Percentiles rank a stretch among this genome's conserved stretches.
phyloP scores from a whole-genome alignment of 2,113 vertebrate genomes.

The Anhinga rufa region DNA sequence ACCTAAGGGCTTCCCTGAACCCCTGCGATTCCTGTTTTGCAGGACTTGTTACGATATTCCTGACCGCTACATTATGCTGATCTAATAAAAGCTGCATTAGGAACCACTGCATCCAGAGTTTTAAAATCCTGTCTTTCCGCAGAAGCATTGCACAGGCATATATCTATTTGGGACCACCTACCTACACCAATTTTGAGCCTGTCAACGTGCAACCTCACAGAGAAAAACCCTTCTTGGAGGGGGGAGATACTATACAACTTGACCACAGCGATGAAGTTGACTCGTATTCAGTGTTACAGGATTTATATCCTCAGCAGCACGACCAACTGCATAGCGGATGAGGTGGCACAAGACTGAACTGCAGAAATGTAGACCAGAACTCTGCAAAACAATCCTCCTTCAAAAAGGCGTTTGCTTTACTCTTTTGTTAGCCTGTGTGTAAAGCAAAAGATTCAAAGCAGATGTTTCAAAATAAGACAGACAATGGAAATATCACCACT shows the following conservation, averaged over 20 bases:
- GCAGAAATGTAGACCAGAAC: neutral
- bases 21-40: fast-evolving
- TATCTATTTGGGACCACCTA: neutral
- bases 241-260: fast-evolving
- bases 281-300: fast-evolving
- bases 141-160: neutral
- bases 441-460: neutral
- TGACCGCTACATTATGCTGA: neutral
- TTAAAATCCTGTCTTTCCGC: neutral
- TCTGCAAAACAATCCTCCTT: neutral
- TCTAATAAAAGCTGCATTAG: neutral
- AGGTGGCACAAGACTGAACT: neutral
- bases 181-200: neutral
- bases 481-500: neutral
- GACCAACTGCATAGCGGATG: fast-evolving
- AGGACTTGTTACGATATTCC: neutral
- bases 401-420: neutral
- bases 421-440: neutral
- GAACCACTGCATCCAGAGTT: neutral
- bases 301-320: neutral
- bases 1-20: neutral
- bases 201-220: fast-evolving
- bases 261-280: neutral
- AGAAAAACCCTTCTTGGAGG: neutral
- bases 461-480: neutral